Evolutionary conservation across 2,888 invertebrate genomes (phyloP), one percentile per base, ranked within the genome.

Genomic region (Ophonus ardosiacus): DNA sequence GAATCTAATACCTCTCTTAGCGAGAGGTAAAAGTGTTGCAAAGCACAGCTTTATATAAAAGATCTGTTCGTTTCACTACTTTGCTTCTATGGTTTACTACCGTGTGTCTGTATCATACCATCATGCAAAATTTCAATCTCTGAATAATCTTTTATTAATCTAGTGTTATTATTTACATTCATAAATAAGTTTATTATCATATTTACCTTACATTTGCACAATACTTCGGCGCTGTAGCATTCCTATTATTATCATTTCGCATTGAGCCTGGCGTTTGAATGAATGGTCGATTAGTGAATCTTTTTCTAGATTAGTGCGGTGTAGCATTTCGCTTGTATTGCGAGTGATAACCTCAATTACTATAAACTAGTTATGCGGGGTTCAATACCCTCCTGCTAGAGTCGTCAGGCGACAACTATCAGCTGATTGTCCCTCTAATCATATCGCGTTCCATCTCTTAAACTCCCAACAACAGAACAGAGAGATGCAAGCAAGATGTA

Each of bases 311-410:
- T 51, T 51, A 51, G 43, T 51, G 59, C 59, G 59, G 59, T 59
- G 59, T 59, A 59, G 18, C 43, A 51, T 51, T 51, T 51, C 43
- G 43, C 43, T 51, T 51, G 43, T 24, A 63, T 15, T 24, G 71
- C 40, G 71, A 40, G 43, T 74, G 71, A 74, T 74, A 74, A 74
- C 71, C 71, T 74, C 71, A 74, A 74, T 74, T 74, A 74, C 71
- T 74, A 74, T 74, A 74, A 74, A 74, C 71, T 74, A 74, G 71
- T 74, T 74, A 74, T 74, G 18, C 43, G 71, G 40, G 71, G 71
- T 74, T 74, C 71, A 74, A 74, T 74, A 74, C 43, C 71, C 71
- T 74, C 43, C 71, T 51, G 43, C 10, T 13, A 8, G 43, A 51
- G 10, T 74, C 15, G 71, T 74, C 40, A 15, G 40, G 71, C 71